phyloP scores from a whole-genome alignment of 37 sponge, comb jelly and placozoan species.

The Oopsacas minuta region DNA sequence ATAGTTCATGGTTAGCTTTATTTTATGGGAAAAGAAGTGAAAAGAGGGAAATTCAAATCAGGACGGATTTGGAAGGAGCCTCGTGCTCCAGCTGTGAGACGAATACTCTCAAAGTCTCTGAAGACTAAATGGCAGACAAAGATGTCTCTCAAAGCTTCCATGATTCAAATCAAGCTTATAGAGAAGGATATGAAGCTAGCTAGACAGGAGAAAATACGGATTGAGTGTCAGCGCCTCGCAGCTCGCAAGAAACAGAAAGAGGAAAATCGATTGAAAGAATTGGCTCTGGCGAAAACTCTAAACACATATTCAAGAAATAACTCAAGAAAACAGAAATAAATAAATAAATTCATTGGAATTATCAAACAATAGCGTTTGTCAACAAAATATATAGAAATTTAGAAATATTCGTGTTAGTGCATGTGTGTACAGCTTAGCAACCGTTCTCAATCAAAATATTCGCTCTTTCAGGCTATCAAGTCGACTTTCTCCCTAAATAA shows the following conservation, averaged over 20 bases:
- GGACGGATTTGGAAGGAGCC: conserved; percentile 9
- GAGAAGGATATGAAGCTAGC: neutral
- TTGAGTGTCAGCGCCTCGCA: neutral
- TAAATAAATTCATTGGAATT: too few species aligned
- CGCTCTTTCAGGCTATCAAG: neutral
- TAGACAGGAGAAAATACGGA: neutral
- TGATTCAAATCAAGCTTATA: neutral
- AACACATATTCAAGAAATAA: too few species aligned
- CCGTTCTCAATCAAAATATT: neutral
- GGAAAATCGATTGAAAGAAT: neutral
- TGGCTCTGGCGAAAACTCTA: neutral
- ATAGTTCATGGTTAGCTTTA: neutral
- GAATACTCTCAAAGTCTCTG: neutral
- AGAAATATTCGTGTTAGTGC: too few species aligned
- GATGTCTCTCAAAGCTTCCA: neutral
- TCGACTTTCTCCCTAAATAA: neutral
- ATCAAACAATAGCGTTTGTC: too few species aligned
- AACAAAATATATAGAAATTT: too few species aligned
- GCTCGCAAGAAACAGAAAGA: neutral
- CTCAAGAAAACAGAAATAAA: too few species aligned
- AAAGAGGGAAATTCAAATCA: neutral
- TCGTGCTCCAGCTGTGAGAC: neutral
- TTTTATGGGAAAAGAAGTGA: neutral
- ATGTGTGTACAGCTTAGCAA: neutral
- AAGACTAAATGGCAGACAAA: neutral